Evolutionary conservation across 2,888 invertebrate genomes (phyloP).

Genomic region (Epinotia demarniana): DNA sequence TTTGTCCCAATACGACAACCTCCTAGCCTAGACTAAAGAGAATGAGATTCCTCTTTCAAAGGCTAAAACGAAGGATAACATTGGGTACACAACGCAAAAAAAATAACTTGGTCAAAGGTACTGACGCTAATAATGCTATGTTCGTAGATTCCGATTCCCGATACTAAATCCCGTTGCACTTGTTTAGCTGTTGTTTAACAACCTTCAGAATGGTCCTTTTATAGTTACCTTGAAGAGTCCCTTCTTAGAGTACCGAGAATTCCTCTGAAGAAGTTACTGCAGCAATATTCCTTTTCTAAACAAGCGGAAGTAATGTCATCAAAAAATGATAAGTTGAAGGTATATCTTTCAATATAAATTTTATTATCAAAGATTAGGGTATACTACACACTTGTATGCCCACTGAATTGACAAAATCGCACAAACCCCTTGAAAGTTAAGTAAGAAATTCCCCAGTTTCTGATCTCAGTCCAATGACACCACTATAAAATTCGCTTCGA

Average conservation of each 20-base stretch:
- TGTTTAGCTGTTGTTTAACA: not conserved
- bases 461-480: constrained; percentile 73
- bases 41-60: not conserved
- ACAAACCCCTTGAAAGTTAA: constrained; percentile 56
- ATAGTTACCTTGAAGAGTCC: too few relatives aligned
- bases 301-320: too few relatives aligned
- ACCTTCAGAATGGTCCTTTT: not conserved
- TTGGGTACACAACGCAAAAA: not conserved
- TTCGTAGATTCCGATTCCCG: not conserved
- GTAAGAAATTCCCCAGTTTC: constrained; percentile 55
- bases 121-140: not conserved
- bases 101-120: not conserved
- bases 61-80: not conserved
- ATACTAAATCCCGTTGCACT: not conserved
- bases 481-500: constrained; percentile 75
- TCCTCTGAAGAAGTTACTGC: too few relatives aligned
- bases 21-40: not conserved
- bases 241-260: too few relatives aligned
- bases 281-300: too few relatives aligned
- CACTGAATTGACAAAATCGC: not conserved
- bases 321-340: too few relatives aligned
- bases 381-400: too few relatives aligned
- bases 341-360: too few relatives aligned
- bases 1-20: not conserved
- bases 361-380: not conserved